phyloP scores from a whole-genome alignment of 2,888 invertebrate genomes.

The Timema cristinae region DNA sequence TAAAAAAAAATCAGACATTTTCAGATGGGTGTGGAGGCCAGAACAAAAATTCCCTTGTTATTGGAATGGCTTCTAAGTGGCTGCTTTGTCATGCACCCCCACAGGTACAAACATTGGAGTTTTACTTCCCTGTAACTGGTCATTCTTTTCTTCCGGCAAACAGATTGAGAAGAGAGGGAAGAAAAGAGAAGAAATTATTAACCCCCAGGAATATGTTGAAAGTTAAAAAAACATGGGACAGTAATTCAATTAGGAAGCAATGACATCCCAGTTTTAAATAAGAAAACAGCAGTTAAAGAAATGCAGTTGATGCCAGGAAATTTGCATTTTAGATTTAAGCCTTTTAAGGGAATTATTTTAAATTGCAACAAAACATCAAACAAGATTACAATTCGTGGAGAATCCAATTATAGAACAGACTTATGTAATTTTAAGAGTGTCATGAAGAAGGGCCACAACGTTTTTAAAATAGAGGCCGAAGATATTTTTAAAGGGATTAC shows the following conservation, averaged over 20 bases:
- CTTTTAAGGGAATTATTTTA: not conserved
- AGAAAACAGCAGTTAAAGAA: not conserved
- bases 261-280: not conserved
- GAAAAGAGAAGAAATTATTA: not conserved
- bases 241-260: not conserved
- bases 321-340: not conserved
- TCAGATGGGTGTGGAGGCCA: not conserved
- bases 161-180: not conserved
- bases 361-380: conserved; percentile 1
- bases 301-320: not conserved
- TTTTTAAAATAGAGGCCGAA: not conserved
- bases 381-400: not conserved
- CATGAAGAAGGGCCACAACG: not conserved
- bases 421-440: not conserved
- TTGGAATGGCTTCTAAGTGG: conserved; percentile 1
- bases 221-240: not conserved
- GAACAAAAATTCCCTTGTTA: not conserved
- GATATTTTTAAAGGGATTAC: not conserved
- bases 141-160: not conserved
- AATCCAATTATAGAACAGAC: not conserved
- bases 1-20: not conserved
- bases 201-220: not conserved
- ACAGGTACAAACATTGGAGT: conserved; percentile 6
- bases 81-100: not conserved
- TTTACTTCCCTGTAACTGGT: not conserved